Evolutionary conservation across 1,140 invertebrate species (phyloP).

Genomic region (Drosophila setifemur): DNA sequence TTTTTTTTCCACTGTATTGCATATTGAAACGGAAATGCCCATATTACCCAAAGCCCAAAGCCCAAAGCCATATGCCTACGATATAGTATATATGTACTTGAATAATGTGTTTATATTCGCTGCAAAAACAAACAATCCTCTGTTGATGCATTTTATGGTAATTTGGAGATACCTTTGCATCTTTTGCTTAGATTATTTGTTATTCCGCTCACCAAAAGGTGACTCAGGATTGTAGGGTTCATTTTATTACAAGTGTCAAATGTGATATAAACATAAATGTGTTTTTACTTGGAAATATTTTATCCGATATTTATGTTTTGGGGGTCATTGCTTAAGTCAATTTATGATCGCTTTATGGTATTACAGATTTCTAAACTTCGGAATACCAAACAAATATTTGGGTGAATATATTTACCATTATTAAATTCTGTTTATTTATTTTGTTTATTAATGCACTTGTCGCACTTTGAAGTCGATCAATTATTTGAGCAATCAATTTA

Average conservation of each 20-base stretch:
- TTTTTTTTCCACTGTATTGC: background rate
- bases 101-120: slow-evolving; percentile 47
- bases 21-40: slow-evolving; percentile 66
- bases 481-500: slow-evolving; percentile 18
- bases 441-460: background rate
- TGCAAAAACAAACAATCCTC: slow-evolving; percentile 29
- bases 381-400: too few species aligned
- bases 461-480: background rate
- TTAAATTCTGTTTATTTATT: background rate
- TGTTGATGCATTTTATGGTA: slow-evolving; percentile 37
- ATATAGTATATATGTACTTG: slow-evolving; percentile 30
- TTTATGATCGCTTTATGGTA: background rate
- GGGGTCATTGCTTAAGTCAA: background rate
- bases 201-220: background rate
- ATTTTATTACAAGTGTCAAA: background rate
- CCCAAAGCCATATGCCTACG: slow-evolving; percentile 28
- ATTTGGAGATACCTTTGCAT: slow-evolving; percentile 41
- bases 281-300: background rate
- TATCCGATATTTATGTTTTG: background rate
- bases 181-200: slow-evolving; percentile 25
- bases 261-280: background rate
- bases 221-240: slow-evolving; percentile 13
- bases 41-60: slow-evolving; percentile 23
- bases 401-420: too few species aligned
- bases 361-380: background rate